phyloP scores from a whole-genome alignment of 2,888 invertebrate species.

The Podotricha telesiphe region DNA sequence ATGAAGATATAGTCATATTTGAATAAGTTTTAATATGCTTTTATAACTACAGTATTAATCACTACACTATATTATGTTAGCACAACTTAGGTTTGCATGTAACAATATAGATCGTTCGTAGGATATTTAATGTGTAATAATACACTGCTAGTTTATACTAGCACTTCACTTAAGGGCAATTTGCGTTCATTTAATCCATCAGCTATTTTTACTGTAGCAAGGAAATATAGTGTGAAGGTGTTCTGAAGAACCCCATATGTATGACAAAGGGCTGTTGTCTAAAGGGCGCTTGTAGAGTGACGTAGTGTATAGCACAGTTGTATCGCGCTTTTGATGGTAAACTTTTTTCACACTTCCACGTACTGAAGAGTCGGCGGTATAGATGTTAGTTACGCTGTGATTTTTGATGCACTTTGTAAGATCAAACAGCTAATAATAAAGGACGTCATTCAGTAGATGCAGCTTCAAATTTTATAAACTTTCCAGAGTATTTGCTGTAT shows the following conservation, averaged over 20 bases:
- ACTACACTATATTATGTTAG: background rate
- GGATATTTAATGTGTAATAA: background rate
- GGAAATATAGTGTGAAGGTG: conserved; percentile 35
- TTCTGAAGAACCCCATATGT: conserved; percentile 41
- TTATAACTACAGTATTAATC: background rate
- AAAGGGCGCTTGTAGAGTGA: conserved; percentile 37
- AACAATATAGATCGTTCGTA: background rate
- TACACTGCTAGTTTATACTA: background rate
- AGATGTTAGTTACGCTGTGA: conserved; percentile 17
- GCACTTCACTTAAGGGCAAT: conserved; percentile 8
- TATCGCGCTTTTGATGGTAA: conserved; percentile 38
- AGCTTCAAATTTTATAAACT: background rate
- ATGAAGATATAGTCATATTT: conserved; percentile 18
- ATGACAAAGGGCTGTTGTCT: conserved; percentile 42
- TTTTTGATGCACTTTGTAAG: conserved; percentile 16
- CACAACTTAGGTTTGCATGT: background rate
- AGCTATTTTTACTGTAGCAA: conserved; percentile 26
- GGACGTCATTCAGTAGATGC: background rate
- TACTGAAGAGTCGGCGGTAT: conserved; percentile 23
- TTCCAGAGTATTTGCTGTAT: background rate
- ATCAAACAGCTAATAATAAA: conserved; percentile 11
- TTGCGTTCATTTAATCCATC: conserved; percentile 12
- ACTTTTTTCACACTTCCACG: conserved; percentile 41
- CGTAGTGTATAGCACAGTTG: conserved; percentile 37
- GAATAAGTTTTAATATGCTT: background rate